phyloP scores from a whole-genome alignment of 2,113 vertebrate genomes.

The Stigmatopora nigra region DNA sequence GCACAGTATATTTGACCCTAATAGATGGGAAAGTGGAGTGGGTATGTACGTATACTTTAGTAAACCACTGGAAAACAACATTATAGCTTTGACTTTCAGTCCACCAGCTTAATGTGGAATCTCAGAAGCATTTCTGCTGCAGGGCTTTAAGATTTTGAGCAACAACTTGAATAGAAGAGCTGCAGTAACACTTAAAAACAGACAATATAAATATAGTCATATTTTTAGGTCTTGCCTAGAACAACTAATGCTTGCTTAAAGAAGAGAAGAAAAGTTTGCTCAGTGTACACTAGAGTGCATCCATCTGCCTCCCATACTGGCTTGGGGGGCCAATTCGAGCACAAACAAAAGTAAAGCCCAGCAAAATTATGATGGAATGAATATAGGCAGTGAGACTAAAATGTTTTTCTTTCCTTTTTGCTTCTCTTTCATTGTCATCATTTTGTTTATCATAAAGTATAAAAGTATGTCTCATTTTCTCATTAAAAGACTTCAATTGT shows the following conservation, averaged over 20 bases:
- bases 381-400: background rate
- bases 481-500: background rate
- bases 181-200: background rate
- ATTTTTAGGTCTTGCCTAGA: background rate
- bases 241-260: background rate
- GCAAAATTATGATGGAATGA: background rate
- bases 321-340: background rate
- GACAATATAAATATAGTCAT: background rate
- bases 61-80: too few relatives aligned
- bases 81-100: background rate
- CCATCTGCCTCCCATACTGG: background rate
- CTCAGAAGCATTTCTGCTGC: background rate
- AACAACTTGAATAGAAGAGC: background rate
- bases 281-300: background rate
- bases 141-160: background rate
- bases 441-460: background rate
- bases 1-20: too few relatives aligned
- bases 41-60: too few relatives aligned
- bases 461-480: background rate
- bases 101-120: background rate
- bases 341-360: background rate
- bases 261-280: too few relatives aligned
- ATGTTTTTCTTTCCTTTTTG: background rate
- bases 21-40: too few relatives aligned
- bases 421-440: background rate